Base-by-base conservation (phyloP, 2,888 invertebrate species). In the Lacanobia oleracea region DNA sequence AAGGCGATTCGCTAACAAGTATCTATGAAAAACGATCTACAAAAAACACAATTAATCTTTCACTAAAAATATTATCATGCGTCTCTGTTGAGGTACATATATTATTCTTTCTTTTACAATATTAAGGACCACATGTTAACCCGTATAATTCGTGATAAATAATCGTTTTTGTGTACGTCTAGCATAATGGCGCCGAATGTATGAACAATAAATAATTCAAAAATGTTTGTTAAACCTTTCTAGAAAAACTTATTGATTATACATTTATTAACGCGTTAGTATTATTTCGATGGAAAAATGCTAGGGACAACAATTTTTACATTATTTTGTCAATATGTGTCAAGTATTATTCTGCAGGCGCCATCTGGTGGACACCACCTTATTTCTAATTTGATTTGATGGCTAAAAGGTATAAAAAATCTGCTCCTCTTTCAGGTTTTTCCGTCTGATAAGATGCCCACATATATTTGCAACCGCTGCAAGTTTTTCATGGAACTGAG, bases 51-150 rank as follows among this genome's bases (percentile, higher is more conserved):
- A 97, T 97, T 84, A 97, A 97, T 84, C 95, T 98, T 86, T 96
- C 97, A 69, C 92, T 98, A 85, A 98, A 98, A 95, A 97, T 98
- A 88, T 97, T 98, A 97, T 97, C 98, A 67, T 97, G 97, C 90
- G 96, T 97, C 81, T 97, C 97, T 73, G 97, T 98, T 85, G 98
- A 98, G 97, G 98, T 98, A 97, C 89, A 80, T 23, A 67, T 68
- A 78, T 65, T 66, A 82, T 74, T 65, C 45, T 51, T 69, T 68
- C 53, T 72, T 56, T 68, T 61, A 7, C 14, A 62, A 37, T 59
- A 53, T 53, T 62, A 4, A 59, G 12, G 48, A 60, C n/a, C n/a
- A 27, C 27, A 33, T 72, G 45, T 61, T 64, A 23, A 63, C 21
- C 6, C 45, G 57, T 9, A 33, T 62, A 65, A 51, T 70, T 54